Percentiles rank a stretch among this genome's conserved stretches.
Conservation (phyloP, 1,140 invertebrate species). For the Pemphigus obesinymphae region DNA sequence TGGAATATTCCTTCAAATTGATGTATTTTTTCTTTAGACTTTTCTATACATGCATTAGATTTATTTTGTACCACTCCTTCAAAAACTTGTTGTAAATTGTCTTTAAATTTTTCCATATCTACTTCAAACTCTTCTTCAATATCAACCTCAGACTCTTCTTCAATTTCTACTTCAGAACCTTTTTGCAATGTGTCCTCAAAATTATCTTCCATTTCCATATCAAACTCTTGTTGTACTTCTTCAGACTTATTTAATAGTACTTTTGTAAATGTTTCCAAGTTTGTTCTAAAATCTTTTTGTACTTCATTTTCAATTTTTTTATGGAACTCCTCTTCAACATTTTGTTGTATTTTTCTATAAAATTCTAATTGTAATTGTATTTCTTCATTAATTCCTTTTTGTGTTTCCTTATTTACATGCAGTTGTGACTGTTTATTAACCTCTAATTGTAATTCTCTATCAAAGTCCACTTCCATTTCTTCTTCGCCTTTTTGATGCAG, state of each 20-base stretch:
- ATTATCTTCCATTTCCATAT: neutral
- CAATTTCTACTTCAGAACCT: neutral
- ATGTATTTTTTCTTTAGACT: neutral
- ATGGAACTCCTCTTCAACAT: neutral
- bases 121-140: neutral
- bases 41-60: neutral
- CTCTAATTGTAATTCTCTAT: neutral
- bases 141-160: neutral
- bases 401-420: neutral
- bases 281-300: neutral
- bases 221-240: neutral
- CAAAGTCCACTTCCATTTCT: neutral
- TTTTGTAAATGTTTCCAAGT: neutral
- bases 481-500: neutral
- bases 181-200: neutral
- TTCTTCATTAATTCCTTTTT: neutral
- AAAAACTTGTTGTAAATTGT: neutral
- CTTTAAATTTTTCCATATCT: neutral
- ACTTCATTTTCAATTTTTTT: neutral
- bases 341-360: neutral
- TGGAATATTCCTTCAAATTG: too few species aligned
- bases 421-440: neutral
- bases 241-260: neutral
- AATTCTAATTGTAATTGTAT: neutral
- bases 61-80: neutral